Evolutionary conservation across 2,797 vertebrate species (phyloP).

Genomic region (Nannoperca obscura): DNA sequence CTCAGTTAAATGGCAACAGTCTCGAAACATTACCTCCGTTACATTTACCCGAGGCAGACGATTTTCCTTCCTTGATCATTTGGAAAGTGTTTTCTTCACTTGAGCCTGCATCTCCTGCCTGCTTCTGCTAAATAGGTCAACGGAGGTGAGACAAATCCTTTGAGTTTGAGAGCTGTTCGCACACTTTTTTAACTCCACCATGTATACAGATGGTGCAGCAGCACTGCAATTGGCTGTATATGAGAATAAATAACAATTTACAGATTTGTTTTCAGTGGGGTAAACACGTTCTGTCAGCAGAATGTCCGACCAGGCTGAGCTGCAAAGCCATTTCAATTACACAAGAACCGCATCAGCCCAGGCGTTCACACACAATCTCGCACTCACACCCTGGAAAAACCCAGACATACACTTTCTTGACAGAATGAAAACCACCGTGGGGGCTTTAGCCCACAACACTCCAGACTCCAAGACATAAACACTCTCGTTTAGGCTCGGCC

Average conservation of each 20-base stretch:
- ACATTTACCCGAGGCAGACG: not conserved
- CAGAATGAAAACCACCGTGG: slow-evolving; percentile 51
- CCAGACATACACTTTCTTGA: slow-evolving; percentile 46
- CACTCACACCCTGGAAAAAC: slow-evolving; percentile 12
- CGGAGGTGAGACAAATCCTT: slow-evolving; percentile 52
- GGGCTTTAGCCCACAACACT: slow-evolving; percentile 53
- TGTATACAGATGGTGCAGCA: slow-evolving; percentile 44
- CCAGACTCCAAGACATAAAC: slow-evolving; percentile 53
- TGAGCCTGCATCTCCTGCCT: slow-evolving; percentile 11
- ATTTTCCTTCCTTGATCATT: slow-evolving; percentile 27
- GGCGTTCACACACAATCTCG: slow-evolving; percentile 10
- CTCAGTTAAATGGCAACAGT: not conserved
- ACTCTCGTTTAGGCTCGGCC: slow-evolving; percentile 48
- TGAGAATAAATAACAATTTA: slow-evolving; percentile 63
- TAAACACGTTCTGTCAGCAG: slow-evolving; percentile 65
- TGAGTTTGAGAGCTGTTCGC: slow-evolving; percentile 45
- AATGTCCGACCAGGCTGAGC: slow-evolving; percentile 48
- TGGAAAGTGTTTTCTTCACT: slow-evolving; percentile 21
- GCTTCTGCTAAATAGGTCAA: slow-evolving; percentile 21
- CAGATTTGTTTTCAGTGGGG: slow-evolving; percentile 59
- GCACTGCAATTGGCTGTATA: slow-evolving; percentile 57
- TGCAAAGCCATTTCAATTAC: slow-evolving; percentile 58
- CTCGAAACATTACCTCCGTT: slow-evolving; percentile 4
- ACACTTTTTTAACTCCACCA: slow-evolving; percentile 36
- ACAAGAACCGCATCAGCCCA: slow-evolving; percentile 26